Base-by-base conservation (phyloP, 2,888 invertebrate genomes). In the Palloptera scutellata region DNA sequence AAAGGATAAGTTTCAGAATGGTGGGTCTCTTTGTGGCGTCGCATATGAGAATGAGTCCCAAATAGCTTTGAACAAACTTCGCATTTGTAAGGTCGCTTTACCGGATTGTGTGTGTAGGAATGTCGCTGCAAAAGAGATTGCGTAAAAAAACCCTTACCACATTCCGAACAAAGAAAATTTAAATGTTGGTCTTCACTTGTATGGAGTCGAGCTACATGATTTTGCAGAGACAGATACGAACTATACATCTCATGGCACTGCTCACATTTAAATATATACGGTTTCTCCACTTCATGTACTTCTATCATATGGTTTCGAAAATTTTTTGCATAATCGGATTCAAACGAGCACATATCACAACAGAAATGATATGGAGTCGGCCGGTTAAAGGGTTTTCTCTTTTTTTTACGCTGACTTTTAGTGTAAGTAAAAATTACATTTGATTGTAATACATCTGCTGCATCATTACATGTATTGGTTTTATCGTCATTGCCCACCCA, bases 211-310 rank as follows among this genome's bases (percentile, higher is more conserved):
- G 64, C 64, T 11, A 64, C 41, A 42, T 69, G 69, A 15, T 61
- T 62, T 8, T 20, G 66, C 5, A 69, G 53, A 13, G 58, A 69
- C 17, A 62, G 61, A 19, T 66, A 64, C 58, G 59, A 40, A 13
- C 61, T 64, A 54, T 66, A 69, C n/a, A 66, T 63, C 53, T 69
- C 69, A 13, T 15, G 4, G 20, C 69, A 69, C 9, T 61, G 61
- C 3, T 30, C 15, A 20, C 69, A 69, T 55, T 69, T 69, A 41
- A 67, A 69, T 54, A 69, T 69, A 40, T 61, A 63, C 20, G 64
- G 54, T 40, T 64, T 61, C 12, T 64, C 61, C 1, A 66, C 48
- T 61, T 57, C 61, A 54, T 69, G 69, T 10, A 51, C 45, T 4
- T 64, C 54, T 41, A 66, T 57, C 20, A 69, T 51, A 20, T 69